Conservation (phyloP, 2,888 invertebrate species). For the Oeneis ivallda region DNA sequence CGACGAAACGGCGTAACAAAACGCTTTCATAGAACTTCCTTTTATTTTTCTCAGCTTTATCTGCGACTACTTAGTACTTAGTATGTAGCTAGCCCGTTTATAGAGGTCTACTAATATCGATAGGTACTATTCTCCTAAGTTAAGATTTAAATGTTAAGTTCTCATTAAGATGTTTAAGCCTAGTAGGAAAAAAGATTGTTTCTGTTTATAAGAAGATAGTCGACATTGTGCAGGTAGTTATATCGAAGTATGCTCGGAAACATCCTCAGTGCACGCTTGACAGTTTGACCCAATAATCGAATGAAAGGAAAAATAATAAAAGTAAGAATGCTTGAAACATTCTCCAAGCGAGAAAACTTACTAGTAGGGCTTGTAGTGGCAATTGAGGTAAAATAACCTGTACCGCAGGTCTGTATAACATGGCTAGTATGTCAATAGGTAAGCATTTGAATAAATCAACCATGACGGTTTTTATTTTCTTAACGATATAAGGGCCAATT, state of each 20-base stretch:
- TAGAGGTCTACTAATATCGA: background rate
- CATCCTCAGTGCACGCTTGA: background rate
- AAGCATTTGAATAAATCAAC: slow-evolving; percentile 67
- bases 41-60: slow-evolving; percentile 8
- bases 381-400: slow-evolving; percentile 24
- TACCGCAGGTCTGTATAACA: slow-evolving; percentile 47
- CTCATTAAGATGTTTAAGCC: too few relatives aligned
- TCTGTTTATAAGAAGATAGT: background rate
- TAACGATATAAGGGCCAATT: slow-evolving; percentile 55
- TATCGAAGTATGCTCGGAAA: background rate
- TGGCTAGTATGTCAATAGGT: slow-evolving; percentile 62
- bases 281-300: slow-evolving; percentile 21
- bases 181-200: background rate
- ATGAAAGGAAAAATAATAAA: slow-evolving; percentile 26
- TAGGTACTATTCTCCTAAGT: too few relatives aligned
- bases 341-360: slow-evolving; percentile 21
- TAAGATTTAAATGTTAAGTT: too few relatives aligned
- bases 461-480: slow-evolving; percentile 57
- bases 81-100: background rate
- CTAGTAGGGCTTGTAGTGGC: slow-evolving; percentile 27
- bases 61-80: background rate
- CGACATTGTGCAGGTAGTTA: too few relatives aligned
- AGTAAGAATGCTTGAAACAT: slow-evolving; percentile 16
- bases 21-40: slow-evolving; percentile 3
- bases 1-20: slow-evolving; percentile 14